Evolutionary conservation across 1,140 invertebrate species (phyloP).

Genomic region (Antheraea mylitta): DNA sequence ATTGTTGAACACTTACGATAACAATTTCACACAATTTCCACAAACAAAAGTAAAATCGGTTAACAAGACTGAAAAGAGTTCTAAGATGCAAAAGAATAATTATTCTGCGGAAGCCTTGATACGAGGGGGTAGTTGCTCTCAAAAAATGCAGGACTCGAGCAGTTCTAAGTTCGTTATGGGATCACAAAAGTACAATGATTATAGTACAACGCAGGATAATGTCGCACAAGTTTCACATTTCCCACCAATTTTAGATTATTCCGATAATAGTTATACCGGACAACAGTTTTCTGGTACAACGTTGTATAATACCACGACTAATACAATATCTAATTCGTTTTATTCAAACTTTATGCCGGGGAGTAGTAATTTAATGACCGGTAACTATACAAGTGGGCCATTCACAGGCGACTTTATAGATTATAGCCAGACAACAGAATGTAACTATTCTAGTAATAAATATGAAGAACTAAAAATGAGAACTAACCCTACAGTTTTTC

Average conservation of each 20-base stretch:
- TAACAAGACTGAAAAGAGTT: conserved; percentile 55
- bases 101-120: conserved; percentile 71
- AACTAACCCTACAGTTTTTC: conserved; percentile 45
- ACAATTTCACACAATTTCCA: conserved; percentile 47
- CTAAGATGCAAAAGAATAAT: conserved; percentile 66
- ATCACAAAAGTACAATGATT: conserved; percentile 62
- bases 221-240: conserved; percentile 72
- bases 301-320: conserved; percentile 67
- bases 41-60: conserved; percentile 54
- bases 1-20: conserved; percentile 45
- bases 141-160: conserved; percentile 57
- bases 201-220: conserved; percentile 53
- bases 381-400: conserved; percentile 57
- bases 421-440: conserved; percentile 64
- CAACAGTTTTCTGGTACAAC: conserved; percentile 68
- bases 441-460: conserved; percentile 66
- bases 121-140: conserved; percentile 58
- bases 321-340: conserved; percentile 72
- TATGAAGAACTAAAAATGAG: conserved; percentile 67
- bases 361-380: conserved; percentile 58
- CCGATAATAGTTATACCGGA: conserved; percentile 58
- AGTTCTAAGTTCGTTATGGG: conserved; percentile 53
- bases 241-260: conserved; percentile 66
- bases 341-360: conserved; percentile 70
- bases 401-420: conserved; percentile 67